phyloP scores from a whole-genome alignment of 2,113 vertebrate species.

The Clarias batrachus region DNA sequence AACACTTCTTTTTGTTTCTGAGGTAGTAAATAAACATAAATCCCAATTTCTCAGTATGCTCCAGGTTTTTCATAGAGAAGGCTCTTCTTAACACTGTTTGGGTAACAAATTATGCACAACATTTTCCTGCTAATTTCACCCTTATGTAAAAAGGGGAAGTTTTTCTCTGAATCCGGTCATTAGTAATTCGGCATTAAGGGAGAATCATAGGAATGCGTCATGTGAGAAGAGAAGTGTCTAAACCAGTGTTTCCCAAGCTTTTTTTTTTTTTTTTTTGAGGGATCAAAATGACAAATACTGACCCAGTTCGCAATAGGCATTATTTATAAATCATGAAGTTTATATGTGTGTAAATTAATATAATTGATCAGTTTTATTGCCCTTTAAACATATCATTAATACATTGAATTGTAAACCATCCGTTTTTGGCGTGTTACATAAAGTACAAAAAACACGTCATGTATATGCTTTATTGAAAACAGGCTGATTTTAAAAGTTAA shows the following conservation, averaged over 20 bases:
- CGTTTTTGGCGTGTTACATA: too few relatives aligned
- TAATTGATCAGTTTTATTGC: too few relatives aligned
- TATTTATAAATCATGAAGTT: too few relatives aligned
- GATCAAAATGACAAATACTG: too few relatives aligned
- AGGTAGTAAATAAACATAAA: background rate
- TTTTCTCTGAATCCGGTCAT: background rate
- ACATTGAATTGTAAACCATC: too few relatives aligned
- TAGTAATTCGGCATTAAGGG: background rate
- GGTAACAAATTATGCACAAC: conserved; percentile 2
- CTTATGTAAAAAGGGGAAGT: background rate
- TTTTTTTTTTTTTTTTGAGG: too few relatives aligned
- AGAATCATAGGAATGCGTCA: background rate
- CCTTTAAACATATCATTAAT: too few relatives aligned
- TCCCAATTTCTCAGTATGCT: background rate
- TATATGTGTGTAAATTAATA: too few relatives aligned
- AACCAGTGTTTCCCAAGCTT: background rate
- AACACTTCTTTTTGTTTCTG: background rate
- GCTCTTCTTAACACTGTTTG: background rate
- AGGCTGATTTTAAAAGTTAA: too few relatives aligned
- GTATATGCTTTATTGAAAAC: too few relatives aligned
- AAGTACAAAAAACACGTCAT: too few relatives aligned
- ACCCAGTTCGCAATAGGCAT: too few relatives aligned
- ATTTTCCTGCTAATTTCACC: background rate
- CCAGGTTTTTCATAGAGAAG: background rate
- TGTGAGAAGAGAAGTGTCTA: background rate